Evolutionary conservation across 1,140 invertebrate genomes (phyloP), one percentile per base, ranked within the genome.

Genomic region (Panagrolaimus sp.): DNA sequence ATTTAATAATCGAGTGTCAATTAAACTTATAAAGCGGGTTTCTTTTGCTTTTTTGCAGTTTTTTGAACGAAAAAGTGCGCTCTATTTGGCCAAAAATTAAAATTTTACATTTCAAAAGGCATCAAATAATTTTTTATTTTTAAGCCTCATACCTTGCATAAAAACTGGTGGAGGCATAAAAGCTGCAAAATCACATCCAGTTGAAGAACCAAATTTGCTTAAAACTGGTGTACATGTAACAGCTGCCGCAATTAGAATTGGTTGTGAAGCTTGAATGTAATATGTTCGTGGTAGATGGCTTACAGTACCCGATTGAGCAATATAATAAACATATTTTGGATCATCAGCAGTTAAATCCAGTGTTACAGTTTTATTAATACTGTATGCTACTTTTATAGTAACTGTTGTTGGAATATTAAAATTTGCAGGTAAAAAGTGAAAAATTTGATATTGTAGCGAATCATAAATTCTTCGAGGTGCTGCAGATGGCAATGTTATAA

Each of bases 121-220:
- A n/a, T n/a, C n/a, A n/a, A 20, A 53, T 27, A 9, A 20, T 13
- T 25, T 25, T 27, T 38, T 38, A n/a, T n/a, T n/a, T n/a, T n/a
- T n/a, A n/a, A n/a, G n/a, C n/a, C n/a, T n/a, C n/a, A n/a, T n/a
- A 38, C 31, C 51, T 57, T 57, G 51, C 3, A 11, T 57, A 57
- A 25, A 57, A 57, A 57, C 51, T 27, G 51, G 51, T 20, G 51
- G 20, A 5, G 51, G 51, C 51, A 57, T 57, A 57, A 25, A 57
- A 57, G 16, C 27, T 57, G 9, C 51, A 9, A 9, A n/a, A n/a
- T n/a, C n/a, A n/a, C n/a, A n/a, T n/a, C n/a, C n/a, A n/a, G n/a
- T n/a, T n/a, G n/a, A n/a, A n/a, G n/a, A n/a, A n/a, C n/a, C n/a
- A n/a, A n/a, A n/a, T n/a, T n/a, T n/a, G n/a, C 20, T 57, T 0